Evolutionary conservation across 2,888 invertebrate species (phyloP).

Genomic region (Cancer borealis): DNA sequence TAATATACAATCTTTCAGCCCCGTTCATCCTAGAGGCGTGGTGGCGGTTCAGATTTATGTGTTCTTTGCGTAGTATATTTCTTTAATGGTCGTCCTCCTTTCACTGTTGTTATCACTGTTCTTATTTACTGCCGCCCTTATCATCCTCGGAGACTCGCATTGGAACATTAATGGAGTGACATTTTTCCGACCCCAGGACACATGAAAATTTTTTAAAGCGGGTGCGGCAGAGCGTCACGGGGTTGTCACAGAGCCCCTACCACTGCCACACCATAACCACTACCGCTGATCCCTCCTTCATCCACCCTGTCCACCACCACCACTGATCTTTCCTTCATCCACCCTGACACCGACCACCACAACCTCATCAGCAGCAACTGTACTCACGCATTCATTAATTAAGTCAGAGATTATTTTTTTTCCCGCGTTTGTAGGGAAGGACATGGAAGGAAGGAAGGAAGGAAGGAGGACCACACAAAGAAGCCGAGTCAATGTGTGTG

Average conservation of each 20-base stretch:
- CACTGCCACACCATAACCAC: not conserved
- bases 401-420: not conserved
- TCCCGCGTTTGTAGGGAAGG: not conserved
- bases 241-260: not conserved
- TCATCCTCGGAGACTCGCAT: constrained; percentile 2
- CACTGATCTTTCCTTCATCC: not conserved
- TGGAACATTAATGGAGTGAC: constrained; percentile 24
- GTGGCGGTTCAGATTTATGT: constrained; percentile 4
- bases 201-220: not conserved
- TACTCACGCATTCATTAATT: not conserved
- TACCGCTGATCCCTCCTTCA: not conserved
- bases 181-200: constrained; percentile 21
- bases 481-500: not conserved
- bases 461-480: not conserved
- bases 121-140: constrained; percentile 40
- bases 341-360: not conserved
- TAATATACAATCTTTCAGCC: not conserved
- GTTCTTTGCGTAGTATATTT: constrained; percentile 41
- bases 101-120: constrained; percentile 44
- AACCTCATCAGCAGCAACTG: not conserved
- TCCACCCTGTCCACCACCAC: not conserved
- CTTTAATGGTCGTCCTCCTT: constrained; percentile 33
- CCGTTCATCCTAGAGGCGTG: constrained; percentile 15
- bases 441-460: not conserved
- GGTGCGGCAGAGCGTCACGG: constrained; percentile 4